Percentiles rank a stretch among this genome's conserved stretches.
phyloP scores from a whole-genome alignment of 2,888 invertebrate species.

The Protophormia terraenovae region DNA sequence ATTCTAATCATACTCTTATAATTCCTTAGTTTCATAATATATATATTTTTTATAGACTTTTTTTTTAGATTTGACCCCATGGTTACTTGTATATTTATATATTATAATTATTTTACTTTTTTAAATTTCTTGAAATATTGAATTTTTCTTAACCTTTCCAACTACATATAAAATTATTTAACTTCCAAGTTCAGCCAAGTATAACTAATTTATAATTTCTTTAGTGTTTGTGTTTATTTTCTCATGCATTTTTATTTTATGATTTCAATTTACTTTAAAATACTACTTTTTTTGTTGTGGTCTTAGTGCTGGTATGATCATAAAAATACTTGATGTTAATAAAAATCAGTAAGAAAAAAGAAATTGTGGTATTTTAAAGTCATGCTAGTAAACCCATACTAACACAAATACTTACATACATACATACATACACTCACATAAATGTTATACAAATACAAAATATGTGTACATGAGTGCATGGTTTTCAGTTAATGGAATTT shows the following conservation, averaged over 20 bases:
- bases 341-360: neutral
- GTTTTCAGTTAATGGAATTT: constrained; percentile 48
- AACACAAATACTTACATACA: neutral
- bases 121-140: too few relatives aligned
- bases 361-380: neutral
- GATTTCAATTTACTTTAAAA: constrained; percentile 48
- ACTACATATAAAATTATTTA: too few relatives aligned
- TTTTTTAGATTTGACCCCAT: too few relatives aligned
- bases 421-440: neutral
- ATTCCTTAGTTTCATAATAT: too few relatives aligned
- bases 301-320: constrained; percentile 8
- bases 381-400: neutral
- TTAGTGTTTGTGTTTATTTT: neutral
- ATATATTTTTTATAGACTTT: too few relatives aligned
- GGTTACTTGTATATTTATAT: too few relatives aligned
- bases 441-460: constrained; percentile 20
- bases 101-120: too few relatives aligned
- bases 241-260: neutral
- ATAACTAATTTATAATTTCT: too few relatives aligned
- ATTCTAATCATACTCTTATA: too few relatives aligned
- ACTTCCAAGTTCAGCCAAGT: too few relatives aligned
- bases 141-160: too few relatives aligned
- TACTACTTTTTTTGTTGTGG: constrained; percentile 19
- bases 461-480: constrained; percentile 19
- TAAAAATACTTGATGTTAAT: constrained; percentile 46